These are phyloP conservation scores for Drosophila nr. perissopoda DNA, from an alignment of 2,888 invertebrate genomes.

Conservation along the genomic window DNA sequence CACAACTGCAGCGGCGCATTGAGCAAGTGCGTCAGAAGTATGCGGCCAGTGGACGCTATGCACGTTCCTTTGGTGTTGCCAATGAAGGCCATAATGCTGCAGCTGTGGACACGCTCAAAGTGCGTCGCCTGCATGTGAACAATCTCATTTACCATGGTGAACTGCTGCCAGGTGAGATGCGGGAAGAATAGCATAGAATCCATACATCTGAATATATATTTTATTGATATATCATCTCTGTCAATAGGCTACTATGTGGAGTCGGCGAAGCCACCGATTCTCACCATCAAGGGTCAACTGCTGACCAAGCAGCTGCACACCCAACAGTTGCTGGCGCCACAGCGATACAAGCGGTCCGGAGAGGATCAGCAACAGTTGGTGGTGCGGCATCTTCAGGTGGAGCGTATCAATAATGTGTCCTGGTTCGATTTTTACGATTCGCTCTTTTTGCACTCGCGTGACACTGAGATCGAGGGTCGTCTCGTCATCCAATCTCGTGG, in stretches of 20 bases:
- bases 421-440: constrained; percentile 77
- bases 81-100: constrained; percentile 7
- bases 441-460: constrained; percentile 77
- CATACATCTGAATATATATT: neutral
- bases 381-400: constrained; percentile 58
- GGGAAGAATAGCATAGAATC: neutral
- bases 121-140: constrained; percentile 63
- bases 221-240: neutral
- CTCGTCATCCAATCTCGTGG: constrained; percentile 71
- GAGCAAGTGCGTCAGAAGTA: constrained; percentile 51
- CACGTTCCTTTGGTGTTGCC: constrained; percentile 58
- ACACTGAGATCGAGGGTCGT: constrained; percentile 70
- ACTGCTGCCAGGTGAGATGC: constrained; percentile 71
- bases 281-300: constrained; percentile 59
- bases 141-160: constrained; percentile 76
- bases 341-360: constrained; percentile 28
- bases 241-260: constrained; percentile 66
- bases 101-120: constrained; percentile 52
- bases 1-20: constrained; percentile 67
- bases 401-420: constrained; percentile 71
- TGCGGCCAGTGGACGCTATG: constrained; percentile 26
- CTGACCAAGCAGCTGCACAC: constrained; percentile 64
- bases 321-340: constrained; percentile 59
- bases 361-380: constrained; percentile 2
- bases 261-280: constrained; percentile 23